Base-by-base conservation (phyloP, 2,888 invertebrate genomes). In the Hyposoter didymator region DNA sequence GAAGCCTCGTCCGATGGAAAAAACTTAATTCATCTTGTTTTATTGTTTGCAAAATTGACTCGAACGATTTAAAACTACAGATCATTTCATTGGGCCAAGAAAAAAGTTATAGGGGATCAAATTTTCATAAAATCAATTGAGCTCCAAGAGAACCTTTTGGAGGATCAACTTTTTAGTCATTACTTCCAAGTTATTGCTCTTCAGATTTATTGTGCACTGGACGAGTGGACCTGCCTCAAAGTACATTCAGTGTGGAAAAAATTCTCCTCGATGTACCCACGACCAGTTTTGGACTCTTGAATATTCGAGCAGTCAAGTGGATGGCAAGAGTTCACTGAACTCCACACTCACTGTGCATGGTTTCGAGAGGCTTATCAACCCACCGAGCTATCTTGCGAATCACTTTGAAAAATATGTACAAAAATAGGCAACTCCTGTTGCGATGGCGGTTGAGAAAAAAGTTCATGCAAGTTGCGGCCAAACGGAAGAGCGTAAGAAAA, bases 1-100 rank as follows among this genome's bases (percentile, higher is more conserved):
- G 28, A 28, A 72, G 64, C 52, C 69, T 62, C 59, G 17, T 55
- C 69, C 32, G 64, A 43, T n/a, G 73, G 47, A 45, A 14, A 45
- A 49, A 64, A 79, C 66, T 72, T 12, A 35, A 43, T 47, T 22
- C n/a, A 67, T 28, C 19, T 45, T 32, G 32, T 17, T 47, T 22
- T 14, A 14, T 32, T 32, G 17, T 35, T 6, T 12, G 32, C 64
- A 64, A 49, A 32, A 49, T 28, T 59, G 14, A 49, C 28, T 59
- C 3, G 14, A 14, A 59, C 28, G 14, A 28, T 28, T 28, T 14
- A 5, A 0, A 59, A 14, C 59, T 59, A 4, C 14, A 14, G 22
- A 28, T 59, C 5, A 59, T 59, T 28, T 59, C 14, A 28, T 22
- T 55, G 22, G 10, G 22, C 12, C 22, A 6, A 10, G 5, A 22